Conservation (phyloP, 1,140 invertebrate genomes). For the Brachionus koreanus region DNA sequence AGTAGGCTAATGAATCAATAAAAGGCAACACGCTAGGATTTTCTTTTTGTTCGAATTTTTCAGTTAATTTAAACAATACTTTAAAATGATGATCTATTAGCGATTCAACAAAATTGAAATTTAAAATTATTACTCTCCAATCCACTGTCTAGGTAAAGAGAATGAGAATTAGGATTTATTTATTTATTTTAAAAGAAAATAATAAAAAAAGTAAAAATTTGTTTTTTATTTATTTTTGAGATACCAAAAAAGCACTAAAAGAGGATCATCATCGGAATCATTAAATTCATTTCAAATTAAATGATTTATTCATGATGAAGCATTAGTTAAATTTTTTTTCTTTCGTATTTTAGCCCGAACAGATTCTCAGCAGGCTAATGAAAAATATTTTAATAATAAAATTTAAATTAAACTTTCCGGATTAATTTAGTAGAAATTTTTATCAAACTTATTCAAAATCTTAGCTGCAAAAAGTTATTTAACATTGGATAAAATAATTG, state of each 20-base stretch:
- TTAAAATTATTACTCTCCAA: not conserved
- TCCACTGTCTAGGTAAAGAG: conserved; percentile 23
- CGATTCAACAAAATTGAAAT: conserved; percentile 30
- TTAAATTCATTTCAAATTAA: not conserved
- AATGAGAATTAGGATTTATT: conserved; percentile 7
- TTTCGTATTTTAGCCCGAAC: not conserved
- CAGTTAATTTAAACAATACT: conserved; percentile 36
- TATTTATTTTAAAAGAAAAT: conserved; percentile 10
- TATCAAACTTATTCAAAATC: not conserved
- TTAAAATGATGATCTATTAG: conserved; percentile 38
- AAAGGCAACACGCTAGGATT: conserved; percentile 36
- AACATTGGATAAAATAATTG: too few relatives aligned
- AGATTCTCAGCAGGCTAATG: not conserved
- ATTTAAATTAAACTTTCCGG: not conserved
- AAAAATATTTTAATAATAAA: not conserved
- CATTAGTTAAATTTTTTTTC: not conserved
- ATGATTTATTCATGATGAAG: not conserved
- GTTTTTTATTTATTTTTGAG: conserved; percentile 40
- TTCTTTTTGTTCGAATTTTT: not conserved
- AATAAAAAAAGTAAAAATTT: conserved; percentile 10
- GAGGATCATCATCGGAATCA: conserved; percentile 25
- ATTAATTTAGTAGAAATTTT: not conserved
- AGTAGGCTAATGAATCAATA: conserved; percentile 39
- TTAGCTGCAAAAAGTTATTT: too few relatives aligned
- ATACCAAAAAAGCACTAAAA: conserved; percentile 12